Percentiles rank a stretch among this genome's conserved stretches.
Evolutionary conservation across 2,797 vertebrate species (phyloP).

Genomic region (Sebastes flavidus): DNA sequence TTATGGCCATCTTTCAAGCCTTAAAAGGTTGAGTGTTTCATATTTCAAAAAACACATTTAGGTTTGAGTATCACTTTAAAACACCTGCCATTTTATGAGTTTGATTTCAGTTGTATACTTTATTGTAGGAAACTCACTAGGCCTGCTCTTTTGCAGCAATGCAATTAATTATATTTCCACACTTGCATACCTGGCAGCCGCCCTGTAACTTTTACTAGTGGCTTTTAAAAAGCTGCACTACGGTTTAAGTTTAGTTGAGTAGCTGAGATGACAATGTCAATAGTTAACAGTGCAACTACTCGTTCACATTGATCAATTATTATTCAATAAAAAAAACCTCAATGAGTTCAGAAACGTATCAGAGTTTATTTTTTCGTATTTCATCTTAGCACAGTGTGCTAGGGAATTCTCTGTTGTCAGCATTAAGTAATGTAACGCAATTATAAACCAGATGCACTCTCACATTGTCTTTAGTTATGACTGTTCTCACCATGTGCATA

Average conservation of each 20-base stretch:
- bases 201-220: not conserved
- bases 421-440: not conserved
- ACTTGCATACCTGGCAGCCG: not conserved
- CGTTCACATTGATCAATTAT: not conserved
- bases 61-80: not conserved
- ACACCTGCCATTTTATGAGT: not conserved
- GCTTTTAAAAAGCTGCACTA: not conserved
- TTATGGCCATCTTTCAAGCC: not conserved
- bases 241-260: not conserved
- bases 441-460: not conserved
- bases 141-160: not conserved
- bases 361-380: not conserved
- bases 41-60: not conserved
- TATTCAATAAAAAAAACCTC: not conserved
- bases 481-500: not conserved
- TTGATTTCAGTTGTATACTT: not conserved
- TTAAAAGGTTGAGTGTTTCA: not conserved
- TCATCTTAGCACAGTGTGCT: not conserved
- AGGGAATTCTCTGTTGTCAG: not conserved
- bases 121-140: not conserved
- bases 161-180: not conserved
- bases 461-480: not conserved
- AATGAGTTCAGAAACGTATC: not conserved
- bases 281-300: not conserved
- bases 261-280: not conserved